phyloP scores from a whole-genome alignment of 2,888 invertebrate species.

The Thysanoteuthis rhombus region DNA sequence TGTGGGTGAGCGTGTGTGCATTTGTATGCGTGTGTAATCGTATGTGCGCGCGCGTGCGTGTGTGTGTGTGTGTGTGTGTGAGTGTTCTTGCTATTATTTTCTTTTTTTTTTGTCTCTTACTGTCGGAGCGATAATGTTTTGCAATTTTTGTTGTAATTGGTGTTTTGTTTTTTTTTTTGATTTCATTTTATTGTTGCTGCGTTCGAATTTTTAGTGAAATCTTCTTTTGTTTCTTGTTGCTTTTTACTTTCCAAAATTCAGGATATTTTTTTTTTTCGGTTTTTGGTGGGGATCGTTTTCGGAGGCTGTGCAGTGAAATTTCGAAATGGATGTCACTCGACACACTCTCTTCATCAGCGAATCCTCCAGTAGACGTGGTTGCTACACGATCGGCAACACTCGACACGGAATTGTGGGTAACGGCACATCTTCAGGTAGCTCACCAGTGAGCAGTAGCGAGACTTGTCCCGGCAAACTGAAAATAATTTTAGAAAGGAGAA shows the following conservation, averaged over 20 bases:
- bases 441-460: constrained; percentile 51
- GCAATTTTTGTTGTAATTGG: not conserved
- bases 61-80: not conserved
- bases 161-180: not conserved
- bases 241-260: not conserved
- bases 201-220: not conserved
- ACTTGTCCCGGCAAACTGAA: constrained; percentile 48
- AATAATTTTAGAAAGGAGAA: not conserved
- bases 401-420: constrained; percentile 45
- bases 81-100: not conserved
- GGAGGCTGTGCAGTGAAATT: not conserved
- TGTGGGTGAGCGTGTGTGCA: not conserved
- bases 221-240: not conserved
- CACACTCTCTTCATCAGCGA: constrained; percentile 15
- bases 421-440: constrained; percentile 52
- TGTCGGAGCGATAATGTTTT: not conserved
- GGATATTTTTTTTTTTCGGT: not conserved
- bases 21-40: not conserved
- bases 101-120: too few species aligned
- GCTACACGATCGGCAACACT: constrained; percentile 51
- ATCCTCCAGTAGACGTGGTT: constrained; percentile 23
- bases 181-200: not conserved
- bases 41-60: not conserved
- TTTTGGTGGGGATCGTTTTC: not conserved
- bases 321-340: not conserved